These are phyloP conservation scores for Pangasius djambal DNA, from an alignment of 2,797 vertebrate genomes.

Conservation along the genomic window DNA sequence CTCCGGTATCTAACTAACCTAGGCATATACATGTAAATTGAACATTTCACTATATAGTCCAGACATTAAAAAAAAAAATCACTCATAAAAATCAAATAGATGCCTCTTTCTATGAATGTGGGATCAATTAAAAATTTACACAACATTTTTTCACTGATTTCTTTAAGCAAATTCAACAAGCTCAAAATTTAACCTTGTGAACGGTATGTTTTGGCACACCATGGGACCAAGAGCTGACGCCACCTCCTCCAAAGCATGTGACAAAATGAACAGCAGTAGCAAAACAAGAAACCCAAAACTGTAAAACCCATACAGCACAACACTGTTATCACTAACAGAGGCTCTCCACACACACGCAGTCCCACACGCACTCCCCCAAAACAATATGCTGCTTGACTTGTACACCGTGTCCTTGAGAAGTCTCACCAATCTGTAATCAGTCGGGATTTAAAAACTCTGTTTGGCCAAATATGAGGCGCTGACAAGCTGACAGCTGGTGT, in stretches of 20 bases:
- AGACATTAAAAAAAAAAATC: not conserved
- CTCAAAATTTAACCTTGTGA: not conserved
- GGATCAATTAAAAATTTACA: not conserved
- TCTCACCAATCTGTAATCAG: conserved; percentile 46
- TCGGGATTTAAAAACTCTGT: conserved; percentile 42
- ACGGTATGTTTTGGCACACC: not conserved
- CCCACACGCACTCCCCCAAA: conserved; percentile 27
- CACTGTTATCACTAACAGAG: conserved; percentile 26
- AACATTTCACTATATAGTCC: not conserved
- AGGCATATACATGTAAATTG: not conserved
- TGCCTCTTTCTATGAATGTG: not conserved
- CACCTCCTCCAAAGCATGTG: conserved; percentile 1
- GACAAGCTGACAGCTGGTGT: conserved; percentile 72
- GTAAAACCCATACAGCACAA: conserved; percentile 40
- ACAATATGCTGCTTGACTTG: conserved; percentile 16
- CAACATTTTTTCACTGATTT: not conserved
- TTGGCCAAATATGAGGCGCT: conserved; percentile 52
- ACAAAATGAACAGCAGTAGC: conserved; percentile 4
- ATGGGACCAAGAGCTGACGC: not conserved
- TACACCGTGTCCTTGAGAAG: conserved; percentile 26
- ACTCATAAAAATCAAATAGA: not conserved
- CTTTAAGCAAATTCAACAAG: not conserved
- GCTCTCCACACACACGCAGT: conserved; percentile 22
- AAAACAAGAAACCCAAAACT: conserved; percentile 11
- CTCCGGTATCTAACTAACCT: not conserved